These are phyloP conservation scores for Lepisosteus osseus DNA, from an alignment of 2,113 vertebrate genomes.

Conservation along the genomic window DNA sequence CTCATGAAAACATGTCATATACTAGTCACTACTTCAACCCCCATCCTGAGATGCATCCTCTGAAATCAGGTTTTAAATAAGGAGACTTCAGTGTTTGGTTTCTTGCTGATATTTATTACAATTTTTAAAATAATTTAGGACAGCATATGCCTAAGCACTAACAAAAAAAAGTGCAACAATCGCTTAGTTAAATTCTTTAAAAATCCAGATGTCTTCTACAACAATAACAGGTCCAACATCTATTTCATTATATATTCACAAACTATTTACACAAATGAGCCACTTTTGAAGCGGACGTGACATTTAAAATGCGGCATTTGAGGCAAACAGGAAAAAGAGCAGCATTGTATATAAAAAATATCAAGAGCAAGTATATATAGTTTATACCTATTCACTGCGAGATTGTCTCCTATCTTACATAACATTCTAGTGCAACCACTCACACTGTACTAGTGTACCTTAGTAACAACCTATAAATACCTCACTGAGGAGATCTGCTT, in stretches of 20 bases:
- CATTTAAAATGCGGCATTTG: conserved; percentile 81
- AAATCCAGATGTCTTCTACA: conserved; percentile 88
- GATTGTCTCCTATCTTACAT: conserved; percentile 74
- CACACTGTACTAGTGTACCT: conserved; percentile 67
- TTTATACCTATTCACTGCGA: conserved; percentile 49
- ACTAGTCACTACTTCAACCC: too few relatives aligned
- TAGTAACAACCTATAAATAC: conserved; percentile 82
- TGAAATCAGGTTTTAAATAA: conserved; percentile 16
- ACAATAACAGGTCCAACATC: conserved; percentile 88
- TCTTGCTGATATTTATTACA: conserved; percentile 81
- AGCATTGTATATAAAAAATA: conserved; percentile 68
- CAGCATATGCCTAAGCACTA: conserved; percentile 92
- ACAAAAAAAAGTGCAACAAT: conserved; percentile 90
- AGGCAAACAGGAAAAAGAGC: conserved; percentile 81
- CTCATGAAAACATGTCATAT: too few relatives aligned
- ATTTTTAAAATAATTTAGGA: conserved; percentile 92
- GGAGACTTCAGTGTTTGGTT: conserved; percentile 48
- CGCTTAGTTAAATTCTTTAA: conserved; percentile 75
- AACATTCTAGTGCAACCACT: conserved; percentile 77
- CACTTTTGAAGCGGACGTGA: conserved; percentile 71
- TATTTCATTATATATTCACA: conserved; percentile 85
- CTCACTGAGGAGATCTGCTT: conserved; percentile 64
- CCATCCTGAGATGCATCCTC: too few relatives aligned
- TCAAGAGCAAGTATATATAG: conserved; percentile 37
- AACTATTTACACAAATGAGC: conserved; percentile 87